Evolutionary conservation across 2,113 vertebrate species (phyloP).

Genomic region (Melanerpes aurifrons): DNA sequence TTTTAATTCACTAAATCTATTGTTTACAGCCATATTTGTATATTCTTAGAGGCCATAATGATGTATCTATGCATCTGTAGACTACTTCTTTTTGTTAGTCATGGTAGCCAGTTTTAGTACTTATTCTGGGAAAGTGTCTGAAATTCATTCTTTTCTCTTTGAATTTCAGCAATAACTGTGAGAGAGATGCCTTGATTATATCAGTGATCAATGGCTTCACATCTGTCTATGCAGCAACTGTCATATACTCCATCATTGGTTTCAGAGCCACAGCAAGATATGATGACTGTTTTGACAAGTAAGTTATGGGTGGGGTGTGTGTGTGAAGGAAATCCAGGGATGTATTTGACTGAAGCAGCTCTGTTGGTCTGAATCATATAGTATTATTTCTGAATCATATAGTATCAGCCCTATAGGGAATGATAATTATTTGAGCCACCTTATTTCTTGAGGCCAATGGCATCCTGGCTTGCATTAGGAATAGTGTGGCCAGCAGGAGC

Average conservation of each 20-base stretch:
- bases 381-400: not conserved
- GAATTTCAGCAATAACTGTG: slow-evolving; percentile 90
- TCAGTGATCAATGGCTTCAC: slow-evolving; percentile 94
- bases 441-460: not conserved
- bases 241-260: slow-evolving; percentile 96
- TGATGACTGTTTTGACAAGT: slow-evolving; percentile 85
- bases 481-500: too few species aligned
- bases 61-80: not conserved
- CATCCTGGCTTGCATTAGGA: too few species aligned
- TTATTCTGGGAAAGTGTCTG: not conserved
- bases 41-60: not conserved
- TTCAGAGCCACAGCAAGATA: slow-evolving; percentile 91
- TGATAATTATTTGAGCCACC: not conserved
- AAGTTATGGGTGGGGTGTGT: not conserved
- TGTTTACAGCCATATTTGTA: not conserved
- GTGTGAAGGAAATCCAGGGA: not conserved
- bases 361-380: not conserved
- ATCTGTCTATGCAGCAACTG: slow-evolving; percentile 90
- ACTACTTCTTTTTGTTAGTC: not conserved
- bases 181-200: slow-evolving; percentile 89
- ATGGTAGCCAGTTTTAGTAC: not conserved
- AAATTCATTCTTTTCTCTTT: not conserved
- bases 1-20: not conserved
- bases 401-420: not conserved
- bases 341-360: not conserved